A percentile compares a stretch with the other conserved stretches of the same genome.
phyloP scores from a whole-genome alignment of 2,888 invertebrate genomes.

The Nomada lathburiana region DNA sequence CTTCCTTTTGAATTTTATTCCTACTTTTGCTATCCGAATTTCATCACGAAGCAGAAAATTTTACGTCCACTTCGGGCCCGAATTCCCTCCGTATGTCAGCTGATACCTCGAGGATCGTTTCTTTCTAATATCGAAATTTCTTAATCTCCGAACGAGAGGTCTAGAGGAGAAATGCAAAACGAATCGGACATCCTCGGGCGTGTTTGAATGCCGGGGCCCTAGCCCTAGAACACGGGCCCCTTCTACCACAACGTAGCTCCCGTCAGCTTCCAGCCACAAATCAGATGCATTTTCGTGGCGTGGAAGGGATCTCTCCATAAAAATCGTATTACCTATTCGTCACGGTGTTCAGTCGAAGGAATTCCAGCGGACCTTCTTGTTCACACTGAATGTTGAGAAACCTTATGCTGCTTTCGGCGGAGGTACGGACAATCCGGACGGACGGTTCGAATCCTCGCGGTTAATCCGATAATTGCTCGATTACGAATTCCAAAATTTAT shows the following conservation, averaged over 20 bases:
- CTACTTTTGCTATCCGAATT: too few relatives aligned
- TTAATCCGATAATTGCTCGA: neutral
- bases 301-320: slow-evolving; percentile 80
- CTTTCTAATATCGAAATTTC: slow-evolving; percentile 55
- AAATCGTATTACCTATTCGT: slow-evolving; percentile 84
- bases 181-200: slow-evolving; percentile 59
- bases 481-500: neutral
- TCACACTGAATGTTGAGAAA: slow-evolving; percentile 36
- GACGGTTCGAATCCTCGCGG: neutral
- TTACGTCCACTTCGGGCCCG: neutral
- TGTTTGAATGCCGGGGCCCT: slow-evolving; percentile 44
- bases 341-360: slow-evolving; percentile 80
- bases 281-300: slow-evolving; percentile 80
- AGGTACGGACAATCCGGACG: neutral
- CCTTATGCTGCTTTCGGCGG: neutral
- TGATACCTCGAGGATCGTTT: slow-evolving; percentile 28
- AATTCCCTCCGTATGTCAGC: slow-evolving; percentile 11
- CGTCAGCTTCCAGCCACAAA: slow-evolving; percentile 77
- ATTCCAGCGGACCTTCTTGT: slow-evolving; percentile 69
- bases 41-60: neutral
- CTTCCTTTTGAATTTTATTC: too few relatives aligned
- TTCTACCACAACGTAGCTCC: slow-evolving; percentile 28
- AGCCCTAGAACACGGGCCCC: slow-evolving; percentile 47
- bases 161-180: slow-evolving; percentile 60
- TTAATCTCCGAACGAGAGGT: slow-evolving; percentile 60